Percentiles rank a stretch among this genome's conserved stretches.
These are phyloP conservation scores for Calliopum simillimum DNA, from an alignment of 2,888 invertebrate species.

Conservation along the genomic window DNA sequence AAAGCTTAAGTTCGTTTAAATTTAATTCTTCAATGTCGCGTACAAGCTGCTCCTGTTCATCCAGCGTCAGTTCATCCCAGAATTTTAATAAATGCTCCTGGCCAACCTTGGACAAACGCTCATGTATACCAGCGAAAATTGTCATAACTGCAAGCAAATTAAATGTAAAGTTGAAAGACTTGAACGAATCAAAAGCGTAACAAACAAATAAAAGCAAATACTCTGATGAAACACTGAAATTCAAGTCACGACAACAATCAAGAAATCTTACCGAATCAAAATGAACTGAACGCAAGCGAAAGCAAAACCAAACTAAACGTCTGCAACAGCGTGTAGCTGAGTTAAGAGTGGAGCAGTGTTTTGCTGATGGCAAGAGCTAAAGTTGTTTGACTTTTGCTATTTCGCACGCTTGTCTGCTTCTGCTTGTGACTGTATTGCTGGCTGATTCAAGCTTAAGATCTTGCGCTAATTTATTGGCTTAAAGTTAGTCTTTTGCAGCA, in stretches of 20 bases:
- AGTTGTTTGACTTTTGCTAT: constrained; percentile 12
- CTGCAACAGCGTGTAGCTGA: constrained; percentile 23
- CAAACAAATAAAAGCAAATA: no score
- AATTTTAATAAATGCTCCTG: constrained; percentile 87
- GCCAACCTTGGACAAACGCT: constrained; percentile 72
- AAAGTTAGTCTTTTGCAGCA: neutral
- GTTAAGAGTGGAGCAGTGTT: constrained; percentile 30
- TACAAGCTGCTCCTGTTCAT: constrained; percentile 70
- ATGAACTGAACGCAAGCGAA: constrained; percentile 54
- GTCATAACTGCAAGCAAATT: constrained; percentile 66
- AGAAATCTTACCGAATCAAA: constrained; percentile 9
- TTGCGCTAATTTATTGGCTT: constrained; percentile 3
- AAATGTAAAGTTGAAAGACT: constrained; percentile 31
- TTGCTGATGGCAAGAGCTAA: neutral
- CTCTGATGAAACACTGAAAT: neutral
- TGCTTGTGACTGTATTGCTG: neutral
- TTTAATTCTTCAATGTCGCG: constrained; percentile 78
- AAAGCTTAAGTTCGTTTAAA: constrained; percentile 77
- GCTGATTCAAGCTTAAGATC: neutral
- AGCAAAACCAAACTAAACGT: constrained; percentile 54
- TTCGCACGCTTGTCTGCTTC: neutral
- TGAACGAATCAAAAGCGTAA: constrained; percentile 2
- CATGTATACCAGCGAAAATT: constrained; percentile 69
- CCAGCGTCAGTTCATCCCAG: constrained; percentile 78
- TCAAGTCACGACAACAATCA: constrained; percentile 7